These are phyloP conservation scores for Todiramphus chloris DNA, from an alignment of 2,113 vertebrate species.

Conservation along the genomic window DNA sequence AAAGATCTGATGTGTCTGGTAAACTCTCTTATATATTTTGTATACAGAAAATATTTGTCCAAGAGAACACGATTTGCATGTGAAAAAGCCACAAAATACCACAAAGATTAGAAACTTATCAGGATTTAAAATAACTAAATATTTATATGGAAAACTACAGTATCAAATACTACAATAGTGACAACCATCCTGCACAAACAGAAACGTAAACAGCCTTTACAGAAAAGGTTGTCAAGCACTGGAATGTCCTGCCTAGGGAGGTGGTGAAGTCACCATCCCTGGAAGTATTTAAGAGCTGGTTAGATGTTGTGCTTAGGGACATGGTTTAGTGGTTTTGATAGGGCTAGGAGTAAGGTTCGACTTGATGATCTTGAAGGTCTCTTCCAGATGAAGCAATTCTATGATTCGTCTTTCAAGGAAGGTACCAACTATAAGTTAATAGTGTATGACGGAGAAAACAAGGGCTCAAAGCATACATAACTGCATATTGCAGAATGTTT, in stretches of 20 bases:
- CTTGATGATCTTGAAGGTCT: too few relatives aligned
- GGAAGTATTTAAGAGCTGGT: too few relatives aligned
- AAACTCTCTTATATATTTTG: not conserved
- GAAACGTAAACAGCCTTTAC: not conserved
- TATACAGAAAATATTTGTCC: not conserved
- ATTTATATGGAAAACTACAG: not conserved
- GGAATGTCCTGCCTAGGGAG: too few relatives aligned
- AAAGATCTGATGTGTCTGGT: not conserved
- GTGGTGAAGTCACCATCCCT: too few relatives aligned
- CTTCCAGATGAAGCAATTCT: too few relatives aligned
- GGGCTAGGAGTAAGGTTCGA: too few relatives aligned
- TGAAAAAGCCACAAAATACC: not conserved
- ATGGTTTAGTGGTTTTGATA: too few relatives aligned
- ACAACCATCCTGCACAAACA: not conserved
- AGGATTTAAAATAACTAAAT: not conserved
- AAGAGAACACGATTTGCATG: not conserved
- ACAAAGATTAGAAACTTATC: not conserved
- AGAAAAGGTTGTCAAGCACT: too few relatives aligned
- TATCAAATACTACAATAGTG: not conserved
- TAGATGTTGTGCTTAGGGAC: too few relatives aligned
- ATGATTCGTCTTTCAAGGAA: not conserved
- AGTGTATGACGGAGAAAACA: not conserved
- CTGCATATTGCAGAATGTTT: not conserved
- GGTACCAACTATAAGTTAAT: not conserved
- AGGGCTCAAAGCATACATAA: not conserved